Evolutionary conservation across 2,797 vertebrate species (phyloP).

Genomic region (Xerus rutilus): DNA sequence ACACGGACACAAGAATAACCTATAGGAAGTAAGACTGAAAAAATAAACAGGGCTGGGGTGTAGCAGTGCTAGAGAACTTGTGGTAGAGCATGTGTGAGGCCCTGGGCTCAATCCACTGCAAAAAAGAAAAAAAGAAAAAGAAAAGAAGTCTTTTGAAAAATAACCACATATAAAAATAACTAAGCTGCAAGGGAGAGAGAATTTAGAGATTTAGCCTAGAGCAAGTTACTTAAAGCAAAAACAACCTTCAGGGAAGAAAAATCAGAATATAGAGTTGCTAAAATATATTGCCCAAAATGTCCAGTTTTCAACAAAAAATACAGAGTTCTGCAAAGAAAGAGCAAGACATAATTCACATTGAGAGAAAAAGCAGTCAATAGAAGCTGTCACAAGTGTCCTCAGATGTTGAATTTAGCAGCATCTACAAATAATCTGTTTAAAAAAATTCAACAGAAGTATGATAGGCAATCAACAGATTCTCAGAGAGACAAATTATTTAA

Average conservation of each 20-base stretch:
- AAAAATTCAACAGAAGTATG: not conserved
- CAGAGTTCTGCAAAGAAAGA: not conserved
- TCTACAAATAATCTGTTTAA: not conserved
- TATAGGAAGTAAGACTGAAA: not conserved
- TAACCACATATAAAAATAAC: not conserved
- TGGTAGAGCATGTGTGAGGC: not conserved
- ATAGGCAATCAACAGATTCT: not conserved
- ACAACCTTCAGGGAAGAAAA: not conserved
- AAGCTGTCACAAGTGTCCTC: not conserved
- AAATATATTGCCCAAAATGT: slow-evolving; percentile 11
- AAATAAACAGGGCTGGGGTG: not conserved
- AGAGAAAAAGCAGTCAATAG: not conserved
- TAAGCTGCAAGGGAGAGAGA: not conserved
- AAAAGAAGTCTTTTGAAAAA: not conserved
- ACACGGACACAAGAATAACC: not conserved
- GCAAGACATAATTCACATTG: not conserved
- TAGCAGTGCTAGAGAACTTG: not conserved
- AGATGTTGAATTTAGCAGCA: not conserved
- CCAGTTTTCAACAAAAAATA: slow-evolving; percentile 17
- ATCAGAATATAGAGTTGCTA: not conserved
- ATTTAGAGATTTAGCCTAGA: not conserved
- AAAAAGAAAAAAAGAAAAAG: not conserved
- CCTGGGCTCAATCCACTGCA: not conserved
- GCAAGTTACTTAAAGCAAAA: slow-evolving; percentile 11
- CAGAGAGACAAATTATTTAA: not conserved